A percentile compares a stretch with the other conserved stretches of the same genome.
Conservation (phyloP, 1,140 invertebrate species). For the Galendromus occidentalis region DNA sequence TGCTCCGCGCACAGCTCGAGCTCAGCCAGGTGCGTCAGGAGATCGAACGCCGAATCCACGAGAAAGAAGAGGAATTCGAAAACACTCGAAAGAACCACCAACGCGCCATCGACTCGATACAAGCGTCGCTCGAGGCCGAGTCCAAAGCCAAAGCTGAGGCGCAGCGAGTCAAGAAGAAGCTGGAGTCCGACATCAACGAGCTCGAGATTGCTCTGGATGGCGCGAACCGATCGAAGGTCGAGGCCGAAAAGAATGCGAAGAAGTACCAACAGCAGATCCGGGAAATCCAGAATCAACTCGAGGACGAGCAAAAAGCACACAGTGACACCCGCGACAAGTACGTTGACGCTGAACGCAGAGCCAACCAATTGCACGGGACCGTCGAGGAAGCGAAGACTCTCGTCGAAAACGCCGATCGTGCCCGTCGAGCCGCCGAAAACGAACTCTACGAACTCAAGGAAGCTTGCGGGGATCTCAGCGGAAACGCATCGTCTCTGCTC, state of each 20-base stretch:
- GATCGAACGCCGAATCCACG: conserved; percentile 36
- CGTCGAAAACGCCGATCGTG: conserved; percentile 49
- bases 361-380: neutral
- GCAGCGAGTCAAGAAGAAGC: conserved; percentile 36
- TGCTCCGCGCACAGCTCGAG: conserved; percentile 36
- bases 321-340: conserved; percentile 35
- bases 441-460: conserved; percentile 90
- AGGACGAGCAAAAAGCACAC: conserved; percentile 25
- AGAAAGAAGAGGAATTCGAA: conserved; percentile 42
- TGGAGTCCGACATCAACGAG: conserved; percentile 38
- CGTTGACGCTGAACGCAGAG: conserved; percentile 32
- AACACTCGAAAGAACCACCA: conserved; percentile 36
- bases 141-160: conserved; percentile 35
- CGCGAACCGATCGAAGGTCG: conserved; percentile 26
- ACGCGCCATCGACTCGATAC: conserved; percentile 36
- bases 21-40: conserved; percentile 35
- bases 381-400: conserved; percentile 3
- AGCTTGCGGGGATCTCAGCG: conserved; percentile 81
- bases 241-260: conserved; percentile 34
- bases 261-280: conserved; percentile 32
- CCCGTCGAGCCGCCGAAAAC: conserved; percentile 83
- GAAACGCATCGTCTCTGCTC: conserved; percentile 70
- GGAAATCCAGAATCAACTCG: conserved; percentile 21
- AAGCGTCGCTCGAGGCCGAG: conserved; percentile 37
- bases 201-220: conserved; percentile 35